Conservation (phyloP, 2,888 invertebrate genomes). For the Tipula unca region DNA sequence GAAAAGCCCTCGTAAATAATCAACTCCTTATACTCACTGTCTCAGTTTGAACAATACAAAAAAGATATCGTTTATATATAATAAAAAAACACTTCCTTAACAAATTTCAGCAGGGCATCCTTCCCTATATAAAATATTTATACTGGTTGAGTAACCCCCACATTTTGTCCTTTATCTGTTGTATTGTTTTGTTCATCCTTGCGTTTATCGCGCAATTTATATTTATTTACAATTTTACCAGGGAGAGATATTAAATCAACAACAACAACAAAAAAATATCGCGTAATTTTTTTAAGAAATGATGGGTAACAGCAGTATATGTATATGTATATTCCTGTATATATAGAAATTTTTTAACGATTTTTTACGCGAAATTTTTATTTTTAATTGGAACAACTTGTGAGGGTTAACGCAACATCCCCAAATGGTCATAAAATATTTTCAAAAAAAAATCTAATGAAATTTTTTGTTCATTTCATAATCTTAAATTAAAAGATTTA, state of each 20-base stretch:
- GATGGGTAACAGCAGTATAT: background rate
- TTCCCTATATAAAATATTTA: background rate
- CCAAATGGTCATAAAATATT: background rate
- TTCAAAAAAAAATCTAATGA: background rate
- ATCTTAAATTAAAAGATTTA: background rate
- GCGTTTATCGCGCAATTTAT: background rate
- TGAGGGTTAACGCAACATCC: background rate
- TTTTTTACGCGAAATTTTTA: background rate
- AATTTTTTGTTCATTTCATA: background rate
- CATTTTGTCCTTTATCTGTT: background rate
- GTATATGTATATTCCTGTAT: background rate
- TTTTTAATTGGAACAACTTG: background rate
- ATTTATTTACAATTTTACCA: background rate
- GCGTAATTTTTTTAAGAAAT: background rate
- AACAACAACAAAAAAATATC: background rate
- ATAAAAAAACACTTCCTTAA: slow-evolving; percentile 14
- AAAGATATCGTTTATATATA: background rate
- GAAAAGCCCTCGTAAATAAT: background rate
- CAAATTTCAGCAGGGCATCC: background rate
- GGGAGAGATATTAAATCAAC: background rate
- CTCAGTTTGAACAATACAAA: background rate
- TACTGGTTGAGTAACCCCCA: background rate
- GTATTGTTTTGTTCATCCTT: background rate
- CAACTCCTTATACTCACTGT: background rate
- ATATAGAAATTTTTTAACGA: background rate